Base-by-base conservation (phyloP, 1,140 invertebrate species). In the Zaprionus inermis region DNA sequence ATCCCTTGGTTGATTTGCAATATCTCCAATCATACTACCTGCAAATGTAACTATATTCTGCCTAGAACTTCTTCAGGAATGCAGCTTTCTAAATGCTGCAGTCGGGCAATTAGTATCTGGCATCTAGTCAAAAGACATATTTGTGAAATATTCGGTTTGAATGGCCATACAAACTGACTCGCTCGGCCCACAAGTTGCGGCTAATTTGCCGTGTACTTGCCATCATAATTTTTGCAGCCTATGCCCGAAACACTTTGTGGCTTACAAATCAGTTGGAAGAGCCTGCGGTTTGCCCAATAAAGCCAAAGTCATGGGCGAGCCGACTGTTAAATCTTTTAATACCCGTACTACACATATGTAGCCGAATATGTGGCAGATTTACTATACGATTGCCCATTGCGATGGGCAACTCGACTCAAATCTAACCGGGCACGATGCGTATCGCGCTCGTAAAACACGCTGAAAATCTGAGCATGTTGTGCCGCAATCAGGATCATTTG, bases 401-500 rank as follows among this genome's bases (percentile, higher is more conserved):
- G 36, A 38, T n/a, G n/a, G 12, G 36, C 14, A 12, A 38, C 5
- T 38, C 36, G n/a, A 38, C 5, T 1, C 7, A 44, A 44, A 44
- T 44, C 38, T 16, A 44, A 44, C 7, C 38, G 44, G 11, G 10
- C 18, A 18, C 7, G 18, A 49, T 49, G 57, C 28, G 38, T 49
- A 60, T 10, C 28, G n/a, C 38, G 41, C 41, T 51, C 60, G 46
- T 63, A 52, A 52, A 63, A 63, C 32, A 30, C 46, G 46, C 6
- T 36, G 60, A 20, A 63, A 63, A 63, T 63, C 60, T 63, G 44
- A 51, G 46, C 60, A 52, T 63, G n/a, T 44, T 46, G 57, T 57
- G 44, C 56, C 24, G 38, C 51, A 52, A 44, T 67, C 75, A 54
- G 52, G 70, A 78, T 78, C 66, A 67, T 76, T 76, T 81, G 60